phyloP scores from a whole-genome alignment of 1,140 invertebrate genomes.

The Drosophila arawakana region DNA sequence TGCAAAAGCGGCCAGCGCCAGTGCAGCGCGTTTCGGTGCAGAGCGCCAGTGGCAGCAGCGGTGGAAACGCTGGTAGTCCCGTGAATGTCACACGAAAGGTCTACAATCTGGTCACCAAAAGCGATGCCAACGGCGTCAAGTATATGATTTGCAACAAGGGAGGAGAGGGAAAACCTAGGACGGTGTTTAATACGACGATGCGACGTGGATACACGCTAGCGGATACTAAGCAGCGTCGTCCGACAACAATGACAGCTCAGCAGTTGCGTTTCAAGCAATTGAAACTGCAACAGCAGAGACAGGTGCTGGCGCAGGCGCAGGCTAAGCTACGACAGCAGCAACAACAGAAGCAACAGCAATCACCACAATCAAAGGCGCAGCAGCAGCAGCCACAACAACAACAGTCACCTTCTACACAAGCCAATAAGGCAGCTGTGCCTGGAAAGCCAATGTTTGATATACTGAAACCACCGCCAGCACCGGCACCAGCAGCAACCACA shows the following conservation, averaged over 20 bases:
- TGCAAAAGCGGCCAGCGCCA: slow-evolving; percentile 27
- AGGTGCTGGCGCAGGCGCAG: slow-evolving; percentile 55
- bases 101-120: slow-evolving; percentile 61
- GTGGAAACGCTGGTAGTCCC: not conserved
- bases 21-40: slow-evolving; percentile 30
- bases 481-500: slow-evolving; percentile 2
- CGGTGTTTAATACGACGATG: slow-evolving; percentile 55
- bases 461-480: slow-evolving; percentile 50
- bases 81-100: slow-evolving; percentile 43
- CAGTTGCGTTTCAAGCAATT: slow-evolving; percentile 45
- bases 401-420: slow-evolving; percentile 17
- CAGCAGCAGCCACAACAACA: slow-evolving; percentile 56
- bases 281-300: slow-evolving; percentile 49
- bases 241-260: slow-evolving; percentile 34
- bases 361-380: slow-evolving; percentile 23
- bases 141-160: slow-evolving; percentile 65
- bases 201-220: slow-evolving; percentile 64
- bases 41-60: slow-evolving; percentile 24
- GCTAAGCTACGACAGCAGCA: slow-evolving; percentile 58
- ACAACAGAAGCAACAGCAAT: slow-evolving; percentile 38
- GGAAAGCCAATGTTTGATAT: slow-evolving; percentile 62
- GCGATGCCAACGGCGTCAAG: slow-evolving; percentile 51
- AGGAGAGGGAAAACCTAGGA: slow-evolving; percentile 30
- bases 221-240: slow-evolving; percentile 46
- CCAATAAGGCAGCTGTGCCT: slow-evolving; percentile 29